Evolutionary conservation across 2,888 invertebrate genomes (phyloP).

Genomic region (Luperina nickerlii): DNA sequence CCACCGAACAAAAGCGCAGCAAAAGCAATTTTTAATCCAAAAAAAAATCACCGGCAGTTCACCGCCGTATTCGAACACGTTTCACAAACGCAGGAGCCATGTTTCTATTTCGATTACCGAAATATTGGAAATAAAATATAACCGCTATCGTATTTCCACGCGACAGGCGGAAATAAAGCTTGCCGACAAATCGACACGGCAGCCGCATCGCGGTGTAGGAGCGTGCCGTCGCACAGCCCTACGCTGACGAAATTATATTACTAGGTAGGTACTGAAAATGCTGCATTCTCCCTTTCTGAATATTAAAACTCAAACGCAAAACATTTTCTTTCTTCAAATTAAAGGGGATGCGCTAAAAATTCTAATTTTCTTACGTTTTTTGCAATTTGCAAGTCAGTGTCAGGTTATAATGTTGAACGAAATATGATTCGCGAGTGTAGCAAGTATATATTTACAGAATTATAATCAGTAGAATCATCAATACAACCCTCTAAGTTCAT

Average conservation of each 20-base stretch:
- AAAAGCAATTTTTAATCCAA: constrained; percentile 56
- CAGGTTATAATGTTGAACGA: too few relatives aligned
- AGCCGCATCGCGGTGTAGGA: constrained; percentile 58
- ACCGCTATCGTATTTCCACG: constrained; percentile 86
- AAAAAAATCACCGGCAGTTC: constrained; percentile 59
- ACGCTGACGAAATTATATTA: constrained; percentile 43
- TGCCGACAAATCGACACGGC: constrained; percentile 75
- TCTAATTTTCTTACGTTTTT: too few relatives aligned
- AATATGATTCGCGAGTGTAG: too few relatives aligned
- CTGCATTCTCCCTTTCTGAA: background rate
- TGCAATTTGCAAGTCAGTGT: too few relatives aligned
- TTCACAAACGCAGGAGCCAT: constrained; percentile 72
- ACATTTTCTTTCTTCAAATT: background rate
- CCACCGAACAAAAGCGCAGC: constrained; percentile 28
- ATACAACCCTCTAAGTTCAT: too few relatives aligned
- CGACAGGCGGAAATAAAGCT: constrained; percentile 89
- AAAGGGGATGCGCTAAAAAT: background rate
- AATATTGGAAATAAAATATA: constrained; percentile 85
- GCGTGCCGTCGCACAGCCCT: constrained; percentile 43
- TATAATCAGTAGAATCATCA: too few relatives aligned
- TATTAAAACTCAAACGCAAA: background rate
- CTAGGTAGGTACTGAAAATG: constrained; percentile 10
- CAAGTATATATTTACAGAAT: too few relatives aligned
- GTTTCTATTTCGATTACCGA: constrained; percentile 84
- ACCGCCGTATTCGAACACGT: constrained; percentile 66